Base-by-base conservation (phyloP, 30 jellyfish, hydroid and myxozoan species). In the Morbakka virulenta region DNA sequence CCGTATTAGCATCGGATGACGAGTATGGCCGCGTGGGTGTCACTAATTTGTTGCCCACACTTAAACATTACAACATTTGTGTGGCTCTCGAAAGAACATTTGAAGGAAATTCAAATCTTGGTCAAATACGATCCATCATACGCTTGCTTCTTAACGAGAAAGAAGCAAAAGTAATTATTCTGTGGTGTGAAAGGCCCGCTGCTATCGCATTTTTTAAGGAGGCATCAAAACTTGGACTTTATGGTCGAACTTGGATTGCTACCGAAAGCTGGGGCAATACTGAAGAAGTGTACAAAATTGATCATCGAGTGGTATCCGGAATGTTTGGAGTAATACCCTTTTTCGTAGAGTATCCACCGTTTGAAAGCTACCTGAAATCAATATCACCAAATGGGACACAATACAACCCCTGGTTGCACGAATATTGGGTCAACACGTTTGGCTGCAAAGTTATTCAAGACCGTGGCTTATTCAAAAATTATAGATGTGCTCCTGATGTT, bases 111-210 rank as follows among this genome's bases (percentile, higher is more conserved):
- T 50, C 32, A 62, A 80, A 78, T 31, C 33, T 23, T 0, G 32
- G 12, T 23, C 77, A 31, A 32, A 87, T 95, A 27, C 69, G 66
- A 2, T 47, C 30, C 13, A 87, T 87, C 48, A 66, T 93, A 1
- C 14, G 50, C 2, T 86, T 76, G 31, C 86, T 93, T 2, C 50
- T 41, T 25, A 35, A 62, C 6, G 99, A 86, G 33, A 35, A 52
- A 24, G 74, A 74, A 47, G 95, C 99, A 3, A 85, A 33, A 51
- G 96, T 93, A 20, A 77, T 75, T 1, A 93, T 93, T 22, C 57
- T 93, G 24, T 93, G 99, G 99, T 93, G 99, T 74, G 96, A 93
- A 62, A 81, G 83, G 20, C 99, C 91, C 21, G 96, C 80, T 48
- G 99, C 99, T 4, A 77, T 80, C 36, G 64, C 47, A 0, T 70